Evolutionary conservation across 2,888 invertebrate species (phyloP).

Genomic region (Papilio demoleus): DNA sequence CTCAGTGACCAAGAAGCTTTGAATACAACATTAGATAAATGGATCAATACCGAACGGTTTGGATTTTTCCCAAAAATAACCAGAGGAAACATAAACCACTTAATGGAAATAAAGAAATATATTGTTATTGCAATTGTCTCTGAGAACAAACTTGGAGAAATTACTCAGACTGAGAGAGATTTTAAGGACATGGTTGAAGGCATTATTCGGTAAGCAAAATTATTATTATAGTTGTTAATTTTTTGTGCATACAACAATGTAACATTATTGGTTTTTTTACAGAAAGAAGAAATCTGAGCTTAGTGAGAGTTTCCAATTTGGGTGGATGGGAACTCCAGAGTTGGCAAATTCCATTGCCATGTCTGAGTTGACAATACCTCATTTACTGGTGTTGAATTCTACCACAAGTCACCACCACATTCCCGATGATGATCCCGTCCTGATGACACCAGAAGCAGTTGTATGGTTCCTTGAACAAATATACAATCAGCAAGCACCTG

Average conservation of each 20-base stretch:
- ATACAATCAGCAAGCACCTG: constrained; percentile 90
- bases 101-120: constrained; percentile 93
- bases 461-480: constrained; percentile 90
- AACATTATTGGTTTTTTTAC: too few relatives aligned
- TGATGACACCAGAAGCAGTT: constrained; percentile 91
- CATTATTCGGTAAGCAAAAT: constrained; percentile 83
- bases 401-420: constrained; percentile 96
- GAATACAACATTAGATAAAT: constrained; percentile 90
- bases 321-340: constrained; percentile 96
- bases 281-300: constrained; percentile 87
- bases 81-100: constrained; percentile 91
- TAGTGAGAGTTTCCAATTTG: constrained; percentile 95
- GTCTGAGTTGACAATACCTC: constrained; percentile 92
- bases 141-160: constrained; percentile 92
- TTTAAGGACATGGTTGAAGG: constrained; percentile 93
- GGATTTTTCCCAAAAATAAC: constrained; percentile 94
- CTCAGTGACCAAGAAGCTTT: constrained; percentile 64
- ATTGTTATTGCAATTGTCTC: constrained; percentile 94
- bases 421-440: constrained; percentile 91
- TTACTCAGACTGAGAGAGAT: constrained; percentile 91
- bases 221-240: constrained; percentile 40
- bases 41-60: constrained; percentile 96
- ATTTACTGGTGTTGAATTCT: constrained; percentile 95
- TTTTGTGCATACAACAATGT: too few relatives aligned
- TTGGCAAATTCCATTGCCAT: constrained; percentile 97